These are phyloP conservation scores for Galleria mellonella DNA, from an alignment of 1,140 invertebrate genomes.

Conservation along the genomic window DNA sequence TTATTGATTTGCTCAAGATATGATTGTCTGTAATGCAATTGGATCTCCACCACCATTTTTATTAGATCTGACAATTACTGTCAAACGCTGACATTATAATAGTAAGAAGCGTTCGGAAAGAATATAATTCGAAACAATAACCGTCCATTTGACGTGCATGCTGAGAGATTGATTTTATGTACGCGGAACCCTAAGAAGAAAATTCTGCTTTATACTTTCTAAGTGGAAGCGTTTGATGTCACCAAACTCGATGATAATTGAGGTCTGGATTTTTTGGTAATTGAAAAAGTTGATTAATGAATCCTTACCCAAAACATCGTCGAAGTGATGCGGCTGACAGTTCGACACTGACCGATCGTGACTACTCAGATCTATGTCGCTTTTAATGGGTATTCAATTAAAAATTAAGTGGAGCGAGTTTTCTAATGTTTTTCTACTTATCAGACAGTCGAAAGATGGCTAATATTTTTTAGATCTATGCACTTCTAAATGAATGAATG, in stretches of 20 bases:
- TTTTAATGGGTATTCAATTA: slow-evolving; percentile 2
- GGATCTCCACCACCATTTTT: too few species aligned
- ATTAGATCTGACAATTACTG: too few species aligned
- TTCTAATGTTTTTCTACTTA: background rate
- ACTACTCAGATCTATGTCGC: background rate
- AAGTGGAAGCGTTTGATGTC: slow-evolving; percentile 4
- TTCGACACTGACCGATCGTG: slow-evolving; percentile 6
- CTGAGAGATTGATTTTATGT: too few species aligned
- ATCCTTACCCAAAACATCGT: slow-evolving; percentile 27
- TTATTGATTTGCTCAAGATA: too few species aligned
- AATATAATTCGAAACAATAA: too few species aligned
- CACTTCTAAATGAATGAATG: too few species aligned
- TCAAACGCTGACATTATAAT: too few species aligned
- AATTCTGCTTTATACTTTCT: slow-evolving; percentile 7
- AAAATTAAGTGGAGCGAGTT: background rate
- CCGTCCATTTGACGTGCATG: too few species aligned
- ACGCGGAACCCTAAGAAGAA: slow-evolving; percentile 1
- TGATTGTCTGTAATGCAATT: too few species aligned
- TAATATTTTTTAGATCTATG: too few species aligned
- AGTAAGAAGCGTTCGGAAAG: too few species aligned
- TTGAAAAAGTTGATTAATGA: slow-evolving; percentile 68
- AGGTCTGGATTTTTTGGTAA: slow-evolving; percentile 34
- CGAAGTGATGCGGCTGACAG: slow-evolving; percentile 29
- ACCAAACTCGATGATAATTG: slow-evolving; percentile 25
- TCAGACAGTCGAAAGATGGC: too few species aligned